phyloP scores from a whole-genome alignment of 2,888 invertebrate genomes.

The Aphidoletes aphidimyza region DNA sequence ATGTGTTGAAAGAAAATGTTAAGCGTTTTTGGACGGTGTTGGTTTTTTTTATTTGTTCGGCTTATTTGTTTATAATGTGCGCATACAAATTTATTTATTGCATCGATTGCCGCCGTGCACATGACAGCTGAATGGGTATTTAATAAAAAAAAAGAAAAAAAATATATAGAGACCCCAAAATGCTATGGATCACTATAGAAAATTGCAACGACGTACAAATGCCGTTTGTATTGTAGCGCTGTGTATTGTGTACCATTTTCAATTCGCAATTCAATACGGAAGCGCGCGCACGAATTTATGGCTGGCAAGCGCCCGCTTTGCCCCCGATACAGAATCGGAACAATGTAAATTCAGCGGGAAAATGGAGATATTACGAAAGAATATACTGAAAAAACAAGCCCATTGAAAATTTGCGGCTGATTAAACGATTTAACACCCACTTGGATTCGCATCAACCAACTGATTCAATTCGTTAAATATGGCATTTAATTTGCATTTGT shows the following conservation, averaged over 20 bases:
- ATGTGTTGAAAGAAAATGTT: constrained; percentile 54
- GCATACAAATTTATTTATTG: constrained; percentile 53
- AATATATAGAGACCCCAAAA: neutral
- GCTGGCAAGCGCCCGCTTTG: too few relatives aligned
- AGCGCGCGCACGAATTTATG: constrained; percentile 18
- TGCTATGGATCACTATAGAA: constrained; percentile 30
- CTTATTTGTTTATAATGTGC: constrained; percentile 52
- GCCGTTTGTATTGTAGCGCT: neutral
- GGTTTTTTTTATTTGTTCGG: neutral
- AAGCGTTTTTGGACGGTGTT: neutral
- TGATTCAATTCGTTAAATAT: constrained; percentile 28
- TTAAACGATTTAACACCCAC: constrained; percentile 49
- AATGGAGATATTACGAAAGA: constrained; percentile 45
- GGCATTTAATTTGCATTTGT: constrained; percentile 35
- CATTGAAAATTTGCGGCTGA: constrained; percentile 2
- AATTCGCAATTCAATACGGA: constrained; percentile 25
- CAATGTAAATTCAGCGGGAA: constrained; percentile 12
- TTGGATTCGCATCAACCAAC: neutral
- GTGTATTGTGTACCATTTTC: too few relatives aligned
- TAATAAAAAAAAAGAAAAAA: neutral
- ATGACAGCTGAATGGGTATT: constrained; percentile 52
- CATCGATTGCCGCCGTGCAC: constrained; percentile 50
- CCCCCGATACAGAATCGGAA: neutral
- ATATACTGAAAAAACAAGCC: neutral
- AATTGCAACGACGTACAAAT: neutral